A percentile compares a stretch with the other conserved stretches of the same genome.
phyloP scores from a whole-genome alignment of 2,888 invertebrate species.

The Carpatolechia fugitivella region DNA sequence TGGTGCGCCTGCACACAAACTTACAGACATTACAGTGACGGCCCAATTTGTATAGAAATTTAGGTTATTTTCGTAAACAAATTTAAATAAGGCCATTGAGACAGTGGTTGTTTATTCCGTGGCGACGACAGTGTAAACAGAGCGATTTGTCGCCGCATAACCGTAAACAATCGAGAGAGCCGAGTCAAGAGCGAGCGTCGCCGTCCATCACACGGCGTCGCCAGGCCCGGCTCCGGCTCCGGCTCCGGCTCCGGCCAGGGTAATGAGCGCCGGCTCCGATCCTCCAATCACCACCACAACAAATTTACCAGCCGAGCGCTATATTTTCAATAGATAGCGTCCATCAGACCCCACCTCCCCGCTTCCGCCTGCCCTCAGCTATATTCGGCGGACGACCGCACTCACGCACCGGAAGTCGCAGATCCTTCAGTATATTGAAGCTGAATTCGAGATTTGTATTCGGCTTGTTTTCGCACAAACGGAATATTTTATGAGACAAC shows the following conservation, averaged over 20 bases:
- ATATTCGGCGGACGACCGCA: slow-evolving; percentile 30
- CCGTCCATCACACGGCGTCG: not conserved
- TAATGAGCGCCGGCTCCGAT: slow-evolving; percentile 7
- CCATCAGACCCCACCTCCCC: slow-evolving; percentile 4
- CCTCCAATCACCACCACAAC: slow-evolving; percentile 11
- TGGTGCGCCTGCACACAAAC: too few relatives aligned
- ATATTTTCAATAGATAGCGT: slow-evolving; percentile 21
- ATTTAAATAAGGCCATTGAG: not conserved
- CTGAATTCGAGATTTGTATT: slow-evolving; percentile 18
- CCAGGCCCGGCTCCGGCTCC: not conserved
- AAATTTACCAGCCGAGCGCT: slow-evolving; percentile 17
- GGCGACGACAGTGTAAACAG: slow-evolving; percentile 29
- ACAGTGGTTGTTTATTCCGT: slow-evolving; percentile 5
- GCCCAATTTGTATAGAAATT: not conserved
- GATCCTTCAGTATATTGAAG: slow-evolving; percentile 23
- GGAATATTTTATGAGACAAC: slow-evolving; percentile 11
- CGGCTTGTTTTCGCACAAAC: slow-evolving; percentile 12
- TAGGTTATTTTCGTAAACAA: not conserved
- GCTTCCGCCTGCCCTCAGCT: slow-evolving; percentile 17
- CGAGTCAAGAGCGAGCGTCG: not conserved
- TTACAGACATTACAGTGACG: too few relatives aligned
- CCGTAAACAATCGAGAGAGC: slow-evolving; percentile 19
- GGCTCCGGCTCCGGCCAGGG: not conserved
- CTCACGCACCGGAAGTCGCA: slow-evolving; percentile 28
- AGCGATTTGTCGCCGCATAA: slow-evolving; percentile 35